Percentiles rank a stretch among this genome's conserved stretches.
These are phyloP conservation scores for Eufriesea mexicana DNA, from an alignment of 1,140 invertebrate genomes.

Conservation along the genomic window DNA sequence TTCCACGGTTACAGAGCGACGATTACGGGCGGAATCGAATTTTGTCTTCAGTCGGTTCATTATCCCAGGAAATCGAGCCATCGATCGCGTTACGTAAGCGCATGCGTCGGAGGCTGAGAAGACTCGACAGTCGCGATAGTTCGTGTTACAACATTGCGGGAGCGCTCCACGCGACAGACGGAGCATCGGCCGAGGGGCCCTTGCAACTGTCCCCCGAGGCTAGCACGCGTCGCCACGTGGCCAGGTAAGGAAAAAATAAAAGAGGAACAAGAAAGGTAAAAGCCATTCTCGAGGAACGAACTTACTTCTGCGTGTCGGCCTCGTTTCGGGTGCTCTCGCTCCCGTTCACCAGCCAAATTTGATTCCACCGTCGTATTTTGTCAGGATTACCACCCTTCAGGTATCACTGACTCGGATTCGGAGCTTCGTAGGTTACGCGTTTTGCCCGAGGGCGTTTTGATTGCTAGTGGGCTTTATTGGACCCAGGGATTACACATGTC, in stretches of 20 bases:
- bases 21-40: too few species aligned
- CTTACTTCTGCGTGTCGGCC: constrained; percentile 15
- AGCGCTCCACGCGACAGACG: constrained; percentile 43
- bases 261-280: constrained; percentile 57
- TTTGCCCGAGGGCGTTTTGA: background rate
- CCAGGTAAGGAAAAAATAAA: constrained; percentile 71
- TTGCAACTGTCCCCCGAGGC: constrained; percentile 65
- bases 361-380: background rate
- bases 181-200: constrained; percentile 62
- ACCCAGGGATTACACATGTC: background rate
- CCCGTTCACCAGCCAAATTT: background rate
- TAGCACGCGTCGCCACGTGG: constrained; percentile 77
- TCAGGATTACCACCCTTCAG: constrained; percentile 12
- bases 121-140: background rate
- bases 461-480: background rate
- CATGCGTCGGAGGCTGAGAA: background rate
- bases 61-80: background rate
- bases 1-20: too few species aligned
- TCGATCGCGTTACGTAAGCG: background rate
- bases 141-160: background rate
- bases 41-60: background rate
- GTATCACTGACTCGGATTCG: background rate
- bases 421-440: background rate
- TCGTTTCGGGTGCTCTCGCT: background rate
- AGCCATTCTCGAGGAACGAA: constrained; percentile 65